Evolutionary conservation across 2,797 vertebrate genomes (phyloP).

Genomic region (Sebastiscus tertius): DNA sequence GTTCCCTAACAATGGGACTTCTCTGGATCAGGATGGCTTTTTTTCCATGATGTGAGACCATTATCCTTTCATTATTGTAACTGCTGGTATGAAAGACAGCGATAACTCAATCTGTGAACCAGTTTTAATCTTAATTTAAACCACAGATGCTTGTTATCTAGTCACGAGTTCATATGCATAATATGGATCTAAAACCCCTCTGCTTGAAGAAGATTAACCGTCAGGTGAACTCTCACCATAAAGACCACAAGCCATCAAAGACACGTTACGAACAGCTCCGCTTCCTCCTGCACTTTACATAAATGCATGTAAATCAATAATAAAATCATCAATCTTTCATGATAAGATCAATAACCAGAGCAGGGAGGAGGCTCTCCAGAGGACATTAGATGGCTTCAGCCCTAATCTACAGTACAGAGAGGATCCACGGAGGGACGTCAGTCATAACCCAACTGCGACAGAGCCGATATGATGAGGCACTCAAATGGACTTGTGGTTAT

Average conservation of each 20-base stretch:
- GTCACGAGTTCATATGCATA: not conserved
- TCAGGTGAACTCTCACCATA: not conserved
- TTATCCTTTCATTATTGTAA: not conserved
- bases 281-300: constrained; percentile 27
- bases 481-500: constrained; percentile 27
- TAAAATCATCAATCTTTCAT: constrained; percentile 42
- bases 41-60: not conserved
- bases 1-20: constrained; percentile 9
- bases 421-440: constrained; percentile 21
- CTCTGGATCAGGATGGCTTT: constrained; percentile 13
- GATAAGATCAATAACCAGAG: constrained; percentile 34
- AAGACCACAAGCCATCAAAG: constrained; percentile 15
- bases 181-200: not conserved
- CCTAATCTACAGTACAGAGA: not conserved
- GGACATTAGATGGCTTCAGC: constrained; percentile 15
- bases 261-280: not conserved
- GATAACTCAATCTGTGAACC: constrained; percentile 9
- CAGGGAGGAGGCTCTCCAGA: constrained; percentile 1
- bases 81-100: not conserved
- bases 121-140: constrained; percentile 9
- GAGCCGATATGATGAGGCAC: constrained; percentile 8
- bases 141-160: constrained; percentile 17
- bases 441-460: constrained; percentile 13
- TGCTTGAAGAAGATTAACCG: constrained; percentile 11
- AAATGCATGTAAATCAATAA: constrained; percentile 30